Conservation (phyloP, 2,888 invertebrate species). For the Amblyjoppa fuscipennis region DNA sequence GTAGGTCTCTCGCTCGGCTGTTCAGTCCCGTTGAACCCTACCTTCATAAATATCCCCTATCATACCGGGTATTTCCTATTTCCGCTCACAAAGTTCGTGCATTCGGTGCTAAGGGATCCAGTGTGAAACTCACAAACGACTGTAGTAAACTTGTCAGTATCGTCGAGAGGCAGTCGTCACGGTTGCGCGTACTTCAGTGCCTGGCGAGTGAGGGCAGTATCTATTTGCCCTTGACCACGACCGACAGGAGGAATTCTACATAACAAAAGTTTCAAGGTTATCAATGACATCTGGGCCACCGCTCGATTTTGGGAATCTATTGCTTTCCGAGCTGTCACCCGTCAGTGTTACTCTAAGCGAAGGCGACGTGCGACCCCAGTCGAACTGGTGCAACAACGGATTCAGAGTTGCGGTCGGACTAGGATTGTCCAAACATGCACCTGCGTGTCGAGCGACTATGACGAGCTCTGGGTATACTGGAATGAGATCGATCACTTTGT, state of each 20-base stretch:
- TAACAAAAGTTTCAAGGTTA: not conserved
- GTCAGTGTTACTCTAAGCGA: not conserved
- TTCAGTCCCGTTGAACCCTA: slow-evolving; percentile 1
- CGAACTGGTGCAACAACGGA: too few species aligned
- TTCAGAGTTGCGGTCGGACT: too few species aligned
- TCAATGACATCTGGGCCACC: not conserved
- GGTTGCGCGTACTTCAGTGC: not conserved
- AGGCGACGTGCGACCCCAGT: too few species aligned
- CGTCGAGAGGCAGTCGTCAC: not conserved
- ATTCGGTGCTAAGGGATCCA: not conserved
- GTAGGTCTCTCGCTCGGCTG: not conserved
- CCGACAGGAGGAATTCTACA: not conserved
- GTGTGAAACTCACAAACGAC: not conserved
- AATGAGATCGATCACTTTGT: too few species aligned
- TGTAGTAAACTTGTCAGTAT: slow-evolving; percentile 1
- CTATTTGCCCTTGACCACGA: not conserved
- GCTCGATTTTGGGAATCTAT: not conserved
- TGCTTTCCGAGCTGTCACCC: not conserved
- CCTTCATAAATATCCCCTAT: slow-evolving; percentile 10
- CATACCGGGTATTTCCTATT: not conserved
- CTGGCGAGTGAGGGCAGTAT: not conserved
- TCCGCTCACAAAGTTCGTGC: not conserved
- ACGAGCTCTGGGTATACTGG: too few species aligned
- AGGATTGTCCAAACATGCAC: too few species aligned
- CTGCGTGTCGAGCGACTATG: too few species aligned